phyloP scores from a whole-genome alignment of 2,797 vertebrate species.

The Monodelphis domestica region DNA sequence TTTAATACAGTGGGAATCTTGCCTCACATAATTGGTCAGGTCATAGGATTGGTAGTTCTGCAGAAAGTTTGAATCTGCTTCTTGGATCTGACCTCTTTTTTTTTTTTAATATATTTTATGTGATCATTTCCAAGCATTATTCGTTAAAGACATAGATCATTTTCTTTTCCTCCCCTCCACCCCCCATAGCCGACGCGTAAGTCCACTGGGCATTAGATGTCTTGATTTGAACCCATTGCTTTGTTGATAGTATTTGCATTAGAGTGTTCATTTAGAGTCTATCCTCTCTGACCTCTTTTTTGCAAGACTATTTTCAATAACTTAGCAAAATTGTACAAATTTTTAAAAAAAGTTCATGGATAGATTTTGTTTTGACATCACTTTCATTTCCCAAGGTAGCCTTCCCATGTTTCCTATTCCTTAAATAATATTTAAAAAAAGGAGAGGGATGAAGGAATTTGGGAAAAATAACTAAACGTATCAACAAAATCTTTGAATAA shows the following conservation, averaged over 20 bases:
- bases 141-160: too few relatives aligned
- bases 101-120: too few relatives aligned
- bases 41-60: not conserved
- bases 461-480: not conserved
- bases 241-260: too few relatives aligned
- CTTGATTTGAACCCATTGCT: too few relatives aligned
- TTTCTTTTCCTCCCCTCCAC: too few relatives aligned
- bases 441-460: not conserved
- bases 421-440: not conserved
- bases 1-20: not conserved
- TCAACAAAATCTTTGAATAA: not conserved
- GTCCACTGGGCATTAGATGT: too few relatives aligned
- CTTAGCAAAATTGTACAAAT: not conserved
- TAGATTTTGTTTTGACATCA: not conserved
- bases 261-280: too few relatives aligned
- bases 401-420: not conserved
- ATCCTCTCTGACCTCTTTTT: too few relatives aligned
- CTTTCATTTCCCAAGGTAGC: not conserved
- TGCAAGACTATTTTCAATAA: not conserved
- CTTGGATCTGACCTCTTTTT: not conserved
- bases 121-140: too few relatives aligned
- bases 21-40: not conserved
- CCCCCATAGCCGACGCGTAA: too few relatives aligned
- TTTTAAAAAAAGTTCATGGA: not conserved
- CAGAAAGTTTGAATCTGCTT: not conserved